Conservation (phyloP, 2,113 vertebrate genomes). For the Urocynchramus pylzowi region DNA sequence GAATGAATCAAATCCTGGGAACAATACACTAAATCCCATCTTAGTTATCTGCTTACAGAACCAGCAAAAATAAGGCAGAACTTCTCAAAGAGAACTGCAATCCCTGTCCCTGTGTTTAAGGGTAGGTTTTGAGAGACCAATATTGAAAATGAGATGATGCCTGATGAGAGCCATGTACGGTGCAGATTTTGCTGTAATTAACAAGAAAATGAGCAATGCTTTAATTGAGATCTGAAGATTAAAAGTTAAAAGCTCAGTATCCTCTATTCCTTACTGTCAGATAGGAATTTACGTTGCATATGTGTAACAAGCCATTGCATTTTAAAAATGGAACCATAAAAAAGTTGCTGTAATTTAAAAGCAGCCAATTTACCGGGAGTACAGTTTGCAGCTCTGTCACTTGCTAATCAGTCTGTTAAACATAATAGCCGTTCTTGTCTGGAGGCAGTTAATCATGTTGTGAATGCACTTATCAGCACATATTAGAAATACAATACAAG, state of each 20-base stretch:
- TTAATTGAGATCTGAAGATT: slow-evolving; percentile 57
- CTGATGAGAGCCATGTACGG: not conserved
- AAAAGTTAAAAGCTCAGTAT: slow-evolving; percentile 42
- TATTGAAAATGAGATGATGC: not conserved
- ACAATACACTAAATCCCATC: not conserved
- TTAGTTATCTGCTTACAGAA: not conserved
- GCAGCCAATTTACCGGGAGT: slow-evolving; percentile 54
- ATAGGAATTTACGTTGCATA: slow-evolving; percentile 13
- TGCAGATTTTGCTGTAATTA: slow-evolving; percentile 50
- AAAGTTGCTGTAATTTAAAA: slow-evolving; percentile 64
- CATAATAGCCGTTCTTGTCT: slow-evolving; percentile 72
- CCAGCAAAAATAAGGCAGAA: not conserved
- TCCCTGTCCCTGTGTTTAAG: not conserved
- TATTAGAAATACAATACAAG: slow-evolving; percentile 66
- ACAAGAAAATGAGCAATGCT: slow-evolving; percentile 51
- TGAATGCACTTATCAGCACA: slow-evolving; percentile 69
- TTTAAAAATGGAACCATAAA: slow-evolving; percentile 58
- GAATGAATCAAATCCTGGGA: not conserved
- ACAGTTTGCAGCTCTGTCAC: slow-evolving; percentile 47
- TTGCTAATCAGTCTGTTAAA: slow-evolving; percentile 74
- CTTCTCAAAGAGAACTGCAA: not conserved
- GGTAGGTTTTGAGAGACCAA: not conserved
- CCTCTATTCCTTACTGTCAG: slow-evolving; percentile 44
- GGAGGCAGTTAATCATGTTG: slow-evolving; percentile 72
- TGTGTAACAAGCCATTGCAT: slow-evolving; percentile 59